These are phyloP conservation scores for Sebastes cheni DNA, from an alignment of 2,797 vertebrate genomes.

Conservation along the genomic window DNA sequence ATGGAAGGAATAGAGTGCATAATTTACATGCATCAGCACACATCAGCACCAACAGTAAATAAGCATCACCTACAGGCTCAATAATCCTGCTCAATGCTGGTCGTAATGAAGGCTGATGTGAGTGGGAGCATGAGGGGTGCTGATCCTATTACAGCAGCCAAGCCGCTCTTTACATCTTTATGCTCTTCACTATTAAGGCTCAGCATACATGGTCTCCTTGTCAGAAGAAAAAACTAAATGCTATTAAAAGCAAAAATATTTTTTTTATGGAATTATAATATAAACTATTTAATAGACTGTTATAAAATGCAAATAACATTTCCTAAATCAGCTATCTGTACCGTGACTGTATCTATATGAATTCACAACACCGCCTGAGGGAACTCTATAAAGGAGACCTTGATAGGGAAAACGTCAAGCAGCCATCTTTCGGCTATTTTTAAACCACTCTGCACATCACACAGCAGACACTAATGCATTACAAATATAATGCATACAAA, in stretches of 20 bases:
- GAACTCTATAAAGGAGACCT: not conserved
- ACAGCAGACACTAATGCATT: not conserved
- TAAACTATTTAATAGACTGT: not conserved
- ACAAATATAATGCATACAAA: not conserved
- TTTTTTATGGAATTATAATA: not conserved
- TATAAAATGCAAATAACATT: not conserved
- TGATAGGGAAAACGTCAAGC: not conserved
- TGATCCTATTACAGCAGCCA: conserved; percentile 71
- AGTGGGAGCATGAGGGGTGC: conserved; percentile 53
- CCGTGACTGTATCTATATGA: not conserved
- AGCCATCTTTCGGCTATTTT: not conserved
- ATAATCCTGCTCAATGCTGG: conserved; percentile 61
- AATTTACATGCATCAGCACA: conserved; percentile 9
- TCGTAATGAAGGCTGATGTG: conserved; percentile 52
- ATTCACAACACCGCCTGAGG: not conserved
- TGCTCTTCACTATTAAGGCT: not conserved
- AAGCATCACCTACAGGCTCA: conserved; percentile 39
- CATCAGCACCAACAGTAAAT: conserved; percentile 16
- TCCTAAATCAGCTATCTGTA: not conserved
- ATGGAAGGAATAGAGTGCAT: not conserved
- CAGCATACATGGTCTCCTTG: not conserved
- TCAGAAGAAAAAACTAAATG: not conserved
- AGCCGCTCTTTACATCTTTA: conserved; percentile 48
- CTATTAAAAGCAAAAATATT: not conserved
- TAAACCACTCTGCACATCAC: not conserved